These are phyloP conservation scores for Drosophila murphyi DNA, from an alignment of 1,140 invertebrate species.

Conservation along the genomic window DNA sequence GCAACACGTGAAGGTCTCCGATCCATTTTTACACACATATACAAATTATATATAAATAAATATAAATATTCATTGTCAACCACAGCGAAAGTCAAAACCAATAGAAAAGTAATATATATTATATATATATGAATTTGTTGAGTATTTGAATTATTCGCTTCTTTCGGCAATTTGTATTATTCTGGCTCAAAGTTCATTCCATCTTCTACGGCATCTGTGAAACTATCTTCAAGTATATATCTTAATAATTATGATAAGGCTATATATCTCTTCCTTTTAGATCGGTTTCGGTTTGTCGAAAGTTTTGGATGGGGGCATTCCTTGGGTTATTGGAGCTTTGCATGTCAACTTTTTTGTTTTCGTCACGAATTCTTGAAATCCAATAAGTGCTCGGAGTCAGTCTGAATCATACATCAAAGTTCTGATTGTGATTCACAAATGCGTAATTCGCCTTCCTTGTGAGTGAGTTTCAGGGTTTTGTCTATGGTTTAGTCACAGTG, in stretches of 20 bases:
- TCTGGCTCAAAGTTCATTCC: too few species aligned
- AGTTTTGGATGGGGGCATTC: too few species aligned
- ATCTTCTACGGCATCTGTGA: too few species aligned
- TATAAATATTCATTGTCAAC: slow-evolving; percentile 17
- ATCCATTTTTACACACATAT: slow-evolving; percentile 8
- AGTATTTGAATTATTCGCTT: too few species aligned
- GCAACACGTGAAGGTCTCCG: slow-evolving; percentile 46
- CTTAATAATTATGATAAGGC: too few species aligned
- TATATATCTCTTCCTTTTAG: too few species aligned
- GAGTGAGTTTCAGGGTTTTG: background rate
- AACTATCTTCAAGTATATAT: too few species aligned
- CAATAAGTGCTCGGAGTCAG: slow-evolving; percentile 3
- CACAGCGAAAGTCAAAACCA: slow-evolving; percentile 11
- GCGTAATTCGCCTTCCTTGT: slow-evolving; percentile 5
- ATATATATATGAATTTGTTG: too few species aligned
- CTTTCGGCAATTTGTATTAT: too few species aligned
- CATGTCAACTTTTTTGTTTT: background rate
- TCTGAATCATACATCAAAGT: slow-evolving; percentile 20
- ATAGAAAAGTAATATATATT: slow-evolving; percentile 1
- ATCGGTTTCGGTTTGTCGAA: too few species aligned
- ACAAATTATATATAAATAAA: slow-evolving; percentile 13
- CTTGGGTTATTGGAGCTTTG: too few species aligned
- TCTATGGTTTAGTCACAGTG: slow-evolving; percentile 9
- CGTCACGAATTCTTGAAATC: background rate
- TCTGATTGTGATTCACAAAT: slow-evolving; percentile 16